A percentile compares a stretch with the other conserved stretches of the same genome.
Conservation (phyloP, 64 coral and sea anemone genomes). For the Stichodactyla helianthus region DNA sequence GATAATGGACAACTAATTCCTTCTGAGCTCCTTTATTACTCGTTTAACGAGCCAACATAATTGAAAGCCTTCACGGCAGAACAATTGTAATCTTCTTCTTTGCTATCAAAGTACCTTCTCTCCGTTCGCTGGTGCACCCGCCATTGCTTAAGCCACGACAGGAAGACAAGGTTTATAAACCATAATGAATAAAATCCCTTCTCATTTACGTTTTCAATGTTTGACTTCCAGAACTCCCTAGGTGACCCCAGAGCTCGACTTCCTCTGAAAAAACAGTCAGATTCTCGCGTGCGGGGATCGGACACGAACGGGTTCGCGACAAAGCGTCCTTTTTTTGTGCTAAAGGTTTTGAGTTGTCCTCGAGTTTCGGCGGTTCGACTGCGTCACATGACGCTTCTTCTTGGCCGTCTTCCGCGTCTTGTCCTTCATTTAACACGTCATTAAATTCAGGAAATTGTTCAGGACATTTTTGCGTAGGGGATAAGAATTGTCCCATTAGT, state of each 20-base stretch:
- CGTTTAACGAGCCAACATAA: background rate
- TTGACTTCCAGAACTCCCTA: background rate
- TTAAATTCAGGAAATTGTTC: background rate
- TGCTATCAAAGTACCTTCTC: too few relatives aligned
- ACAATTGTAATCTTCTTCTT: too few relatives aligned
- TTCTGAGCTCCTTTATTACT: background rate
- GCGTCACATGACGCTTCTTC: background rate
- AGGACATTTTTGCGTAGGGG: slow-evolving; percentile 41
- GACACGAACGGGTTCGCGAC: slow-evolving; percentile 3
- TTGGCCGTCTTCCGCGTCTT: background rate
- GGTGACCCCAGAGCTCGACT: background rate
- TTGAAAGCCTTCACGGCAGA: background rate
- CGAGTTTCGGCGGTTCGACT: background rate
- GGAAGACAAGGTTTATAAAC: background rate
- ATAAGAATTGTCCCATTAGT: slow-evolving; percentile 80
- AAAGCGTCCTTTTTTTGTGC: background rate
- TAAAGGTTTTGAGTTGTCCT: background rate
- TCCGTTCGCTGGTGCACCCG: too few relatives aligned
- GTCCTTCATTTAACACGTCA: background rate
- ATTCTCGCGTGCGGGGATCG: background rate
- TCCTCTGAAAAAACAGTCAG: background rate
- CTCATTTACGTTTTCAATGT: background rate
- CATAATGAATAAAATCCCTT: background rate
- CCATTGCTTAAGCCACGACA: background rate
- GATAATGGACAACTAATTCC: too few relatives aligned